Base-by-base conservation (phyloP, 2,888 invertebrate species). In the Linyphia triangularis region DNA sequence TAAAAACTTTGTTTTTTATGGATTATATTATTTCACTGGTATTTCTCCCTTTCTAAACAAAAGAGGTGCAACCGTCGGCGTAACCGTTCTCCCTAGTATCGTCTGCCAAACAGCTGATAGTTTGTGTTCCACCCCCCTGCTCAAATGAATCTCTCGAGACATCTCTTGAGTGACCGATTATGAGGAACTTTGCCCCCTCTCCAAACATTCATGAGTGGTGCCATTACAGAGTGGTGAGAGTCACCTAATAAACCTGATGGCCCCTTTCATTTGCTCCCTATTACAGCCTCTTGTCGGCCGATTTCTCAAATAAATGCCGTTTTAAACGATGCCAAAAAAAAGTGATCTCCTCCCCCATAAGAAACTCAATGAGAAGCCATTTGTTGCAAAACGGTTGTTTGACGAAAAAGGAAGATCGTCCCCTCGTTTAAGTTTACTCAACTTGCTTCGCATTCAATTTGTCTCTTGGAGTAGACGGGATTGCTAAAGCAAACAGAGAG, bases 201-300 rank as follows among this genome's bases (percentile, higher is more conserved):
- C 4, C 63, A 75, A 57, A 73, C 81, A 85, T 85, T 85, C 77
- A 85, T 13, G 43, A 85, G 69, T 59, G 22, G 10, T n/a, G 30
- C 73, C 73, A 85, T 79, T 79, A 78, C 78, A 51, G 28, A 33
- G 85, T 65, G 70, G 67, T 33, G 69, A 33, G 63, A 79, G 81
- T 79, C 81, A 75, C 81, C 86, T 88, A 88, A 88, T 88, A 88
- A 88, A 67, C 81, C 65, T 86, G 72, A 86, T 86, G 86, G 79
- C n/a, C 72, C 86, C n/a, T n/a, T 88, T 88, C 86, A 88, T 88
- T 88, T 88, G 40, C 81, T 86, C 65, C 78, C 86, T 65, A 81
- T 88, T 81, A 81, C 67, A 30, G n/a, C 51, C 33, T 30, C 67
- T 67, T 73, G 43, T 75, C 72, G 72, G 22, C 51, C 22, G 26